Base-by-base conservation (phyloP, 2,113 vertebrate species). In the Psilopogon haemacephalus region DNA sequence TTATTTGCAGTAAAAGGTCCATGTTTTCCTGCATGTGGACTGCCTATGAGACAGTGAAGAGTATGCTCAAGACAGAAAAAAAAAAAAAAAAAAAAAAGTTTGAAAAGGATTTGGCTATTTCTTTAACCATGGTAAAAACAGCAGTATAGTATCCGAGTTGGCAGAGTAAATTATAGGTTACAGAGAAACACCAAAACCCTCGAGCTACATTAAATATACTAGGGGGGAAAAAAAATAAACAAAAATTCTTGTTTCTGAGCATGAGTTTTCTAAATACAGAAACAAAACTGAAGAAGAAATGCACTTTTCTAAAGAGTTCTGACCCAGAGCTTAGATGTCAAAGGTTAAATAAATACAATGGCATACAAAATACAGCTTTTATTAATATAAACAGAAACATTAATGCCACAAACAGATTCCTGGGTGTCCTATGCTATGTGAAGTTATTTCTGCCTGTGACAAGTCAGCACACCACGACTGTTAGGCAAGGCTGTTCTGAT, bases 341-440 rank as follows among this genome's bases (percentile, higher is more conserved):
- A 76, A 95, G 86, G 82, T 84, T 82, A 92, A 87, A 79, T 88
- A 93, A 86, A 78, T 85, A 64, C 33, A 74, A 89, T 68, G 60
- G 64, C 67, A 85, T 89, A 77, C 18, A 77, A 85, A 85, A 77
- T 62, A 33, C 42, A 70, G 48, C 24, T 93, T 92, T 89, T 88
- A 86, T 91, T 79, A 89, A 88, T 77, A 52, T 33, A 90, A 82
- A 93, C 63, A 88, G 65, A 71, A 70, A 78, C 65, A 65, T 56
- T 90, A 86, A 82, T 86, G 46, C 63, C 73, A 33, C 4, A 1
- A 38, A 26, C 77, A 65, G 70, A 78, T 90, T 94, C 52, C 84
- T 93, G n/a, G 11, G 24, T 72, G 58, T 58, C 27, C 10, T 50
- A 2, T 44, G 32, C 63, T 81, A 54, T 16, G 42, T 58, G 59